Conservation (phyloP, 2,113 vertebrate species). For the Bettongia penicillata region DNA sequence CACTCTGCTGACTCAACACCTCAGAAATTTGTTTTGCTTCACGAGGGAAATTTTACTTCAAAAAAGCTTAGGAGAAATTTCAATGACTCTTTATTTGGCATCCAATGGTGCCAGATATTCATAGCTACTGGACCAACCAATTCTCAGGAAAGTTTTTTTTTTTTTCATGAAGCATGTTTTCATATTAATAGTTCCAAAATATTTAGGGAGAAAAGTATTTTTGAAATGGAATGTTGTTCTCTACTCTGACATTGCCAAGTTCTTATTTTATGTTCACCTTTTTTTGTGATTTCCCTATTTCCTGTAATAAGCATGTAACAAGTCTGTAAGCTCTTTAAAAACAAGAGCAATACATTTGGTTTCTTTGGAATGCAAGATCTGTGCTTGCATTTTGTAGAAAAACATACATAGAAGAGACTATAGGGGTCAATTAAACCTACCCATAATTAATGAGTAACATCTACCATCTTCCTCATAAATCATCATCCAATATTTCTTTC, state of each 20-base stretch:
- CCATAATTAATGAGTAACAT: not conserved
- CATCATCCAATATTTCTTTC: not conserved
- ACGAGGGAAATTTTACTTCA: conserved; percentile 18
- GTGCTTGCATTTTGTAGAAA: not conserved
- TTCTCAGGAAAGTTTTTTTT: conserved; percentile 22
- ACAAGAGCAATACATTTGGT: not conserved
- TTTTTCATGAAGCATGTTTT: not conserved
- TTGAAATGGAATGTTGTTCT: not conserved
- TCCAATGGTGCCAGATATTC: not conserved
- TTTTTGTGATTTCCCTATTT: not conserved
- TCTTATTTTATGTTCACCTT: not conserved
- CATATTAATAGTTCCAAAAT: not conserved
- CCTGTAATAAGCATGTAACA: not conserved
- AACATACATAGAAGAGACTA: not conserved
- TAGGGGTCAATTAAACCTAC: not conserved
- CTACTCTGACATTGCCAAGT: not conserved
- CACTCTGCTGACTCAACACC: not conserved
- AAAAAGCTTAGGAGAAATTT: conserved; percentile 5
- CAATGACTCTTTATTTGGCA: not conserved
- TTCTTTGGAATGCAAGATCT: not conserved
- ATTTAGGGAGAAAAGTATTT: not conserved
- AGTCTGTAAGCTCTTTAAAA: not conserved
- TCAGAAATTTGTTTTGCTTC: not conserved
- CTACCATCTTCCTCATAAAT: not conserved
- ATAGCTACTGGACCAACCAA: not conserved